Conservation (phyloP, 2,113 vertebrate species). For the Boulengeromyrus knoepffleri region DNA sequence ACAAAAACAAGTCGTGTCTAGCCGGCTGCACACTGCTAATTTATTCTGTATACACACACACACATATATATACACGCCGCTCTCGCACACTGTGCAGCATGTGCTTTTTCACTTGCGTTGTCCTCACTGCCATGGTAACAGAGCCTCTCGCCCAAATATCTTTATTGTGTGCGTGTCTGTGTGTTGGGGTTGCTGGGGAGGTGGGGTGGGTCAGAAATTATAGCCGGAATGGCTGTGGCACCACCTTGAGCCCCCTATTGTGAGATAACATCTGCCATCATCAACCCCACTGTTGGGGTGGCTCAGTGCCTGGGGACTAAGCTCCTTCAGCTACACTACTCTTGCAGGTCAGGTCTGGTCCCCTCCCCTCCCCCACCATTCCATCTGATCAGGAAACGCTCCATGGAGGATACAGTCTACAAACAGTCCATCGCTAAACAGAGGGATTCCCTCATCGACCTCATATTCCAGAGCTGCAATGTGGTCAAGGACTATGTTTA, state of each 20-base stretch:
- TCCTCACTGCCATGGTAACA: slow-evolving; percentile 59
- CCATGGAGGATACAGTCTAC: not conserved
- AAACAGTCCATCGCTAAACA: not conserved
- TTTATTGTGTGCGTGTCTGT: slow-evolving; percentile 35
- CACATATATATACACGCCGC: not conserved
- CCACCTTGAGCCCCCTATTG: slow-evolving; percentile 24
- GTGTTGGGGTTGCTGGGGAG: slow-evolving; percentile 15
- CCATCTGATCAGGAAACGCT: slow-evolving; percentile 8
- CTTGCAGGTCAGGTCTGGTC: not conserved
- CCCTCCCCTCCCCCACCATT: slow-evolving; percentile 8
- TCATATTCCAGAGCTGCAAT: not conserved
- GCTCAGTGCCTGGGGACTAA: slow-evolving; percentile 25
- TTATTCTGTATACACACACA: slow-evolving; percentile 25
- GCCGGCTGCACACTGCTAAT: slow-evolving; percentile 38
- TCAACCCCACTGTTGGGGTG: slow-evolving; percentile 13
- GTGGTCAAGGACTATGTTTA: not conserved
- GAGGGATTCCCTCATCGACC: not conserved
- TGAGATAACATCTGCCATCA: slow-evolving; percentile 20
- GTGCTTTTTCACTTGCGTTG: slow-evolving; percentile 47
- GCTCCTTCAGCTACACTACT: slow-evolving; percentile 29
- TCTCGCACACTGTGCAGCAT: slow-evolving; percentile 27
- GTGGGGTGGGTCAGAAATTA: slow-evolving; percentile 17
- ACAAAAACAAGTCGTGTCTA: slow-evolving; percentile 36
- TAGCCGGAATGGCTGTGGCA: not conserved
- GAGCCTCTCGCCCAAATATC: slow-evolving; percentile 45